phyloP scores from a whole-genome alignment of 64 coral and sea anemone genomes.

The Montipora foliosa region DNA sequence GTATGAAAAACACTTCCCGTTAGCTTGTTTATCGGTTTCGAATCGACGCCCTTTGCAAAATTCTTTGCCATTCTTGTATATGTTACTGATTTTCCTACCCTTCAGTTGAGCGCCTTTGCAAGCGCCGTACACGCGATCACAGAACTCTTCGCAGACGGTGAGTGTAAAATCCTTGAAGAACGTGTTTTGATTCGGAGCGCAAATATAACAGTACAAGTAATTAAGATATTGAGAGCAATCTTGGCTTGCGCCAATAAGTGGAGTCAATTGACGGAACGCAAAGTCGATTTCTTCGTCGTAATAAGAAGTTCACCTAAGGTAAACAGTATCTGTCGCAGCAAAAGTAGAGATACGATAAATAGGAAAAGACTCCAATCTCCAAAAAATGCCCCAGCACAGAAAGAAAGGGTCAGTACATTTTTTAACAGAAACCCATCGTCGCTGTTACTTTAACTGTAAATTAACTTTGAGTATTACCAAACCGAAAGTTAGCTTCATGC shows the following conservation, averaged over 20 bases:
- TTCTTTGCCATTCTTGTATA: constrained; percentile 80
- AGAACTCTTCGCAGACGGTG: constrained; percentile 93
- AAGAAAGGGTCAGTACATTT: too few relatives aligned
- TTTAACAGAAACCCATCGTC: not conserved
- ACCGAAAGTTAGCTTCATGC: too few relatives aligned
- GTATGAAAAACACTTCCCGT: constrained; percentile 45
- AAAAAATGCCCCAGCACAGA: too few relatives aligned
- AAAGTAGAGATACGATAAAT: too few relatives aligned
- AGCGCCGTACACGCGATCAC: constrained; percentile 72
- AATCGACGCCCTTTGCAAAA: constrained; percentile 88
- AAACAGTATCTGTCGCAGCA: too few relatives aligned
- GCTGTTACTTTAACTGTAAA: not conserved
- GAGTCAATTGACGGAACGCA: constrained; percentile 73
- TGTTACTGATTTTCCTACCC: constrained; percentile 53
- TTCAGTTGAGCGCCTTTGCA: constrained; percentile 80
- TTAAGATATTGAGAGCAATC: constrained; percentile 74
- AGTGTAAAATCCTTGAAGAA: constrained; percentile 83
- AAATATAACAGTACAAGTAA: constrained; percentile 97
- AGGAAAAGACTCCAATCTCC: too few relatives aligned
- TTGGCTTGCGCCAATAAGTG: constrained; percentile 67
- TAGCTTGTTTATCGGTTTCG: constrained; percentile 19
- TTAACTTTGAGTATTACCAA: too few relatives aligned
- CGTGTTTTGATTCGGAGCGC: constrained; percentile 92
- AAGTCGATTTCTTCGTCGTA: constrained; percentile 81
- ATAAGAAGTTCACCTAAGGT: not conserved